Conservation (phyloP, 2,888 invertebrate genomes). For the Microctonus aethiopoides region DNA sequence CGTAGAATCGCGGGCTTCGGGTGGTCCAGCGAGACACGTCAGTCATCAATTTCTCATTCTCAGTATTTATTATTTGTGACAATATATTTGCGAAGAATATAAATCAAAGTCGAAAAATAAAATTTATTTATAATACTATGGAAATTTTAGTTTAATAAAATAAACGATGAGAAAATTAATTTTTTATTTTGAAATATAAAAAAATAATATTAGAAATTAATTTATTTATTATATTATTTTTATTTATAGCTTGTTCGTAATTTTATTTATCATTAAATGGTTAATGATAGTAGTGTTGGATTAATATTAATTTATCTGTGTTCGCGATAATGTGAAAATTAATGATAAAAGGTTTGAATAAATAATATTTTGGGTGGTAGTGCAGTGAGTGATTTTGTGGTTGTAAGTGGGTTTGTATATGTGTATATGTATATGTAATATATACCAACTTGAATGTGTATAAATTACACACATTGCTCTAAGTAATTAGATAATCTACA, state of each 20-base stretch:
- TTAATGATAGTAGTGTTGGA: not conserved
- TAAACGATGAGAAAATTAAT: no score
- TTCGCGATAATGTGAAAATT: not conserved
- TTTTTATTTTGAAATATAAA: no score
- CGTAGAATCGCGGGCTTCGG: conserved; percentile 56
- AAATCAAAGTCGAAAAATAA: not conserved
- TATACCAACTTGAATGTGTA: not conserved
- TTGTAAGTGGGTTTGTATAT: not conserved
- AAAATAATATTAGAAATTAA: no score
- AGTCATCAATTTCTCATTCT: conserved; percentile 12
- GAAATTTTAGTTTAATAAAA: no score
- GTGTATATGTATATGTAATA: not conserved
- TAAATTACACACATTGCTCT: not conserved
- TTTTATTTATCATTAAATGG: not conserved
- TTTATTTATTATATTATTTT: no score
- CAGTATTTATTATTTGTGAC: not conserved
- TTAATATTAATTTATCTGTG: not conserved
- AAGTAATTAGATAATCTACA: not conserved
- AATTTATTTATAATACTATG: not conserved
- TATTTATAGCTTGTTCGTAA: no score
- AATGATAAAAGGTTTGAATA: not conserved
- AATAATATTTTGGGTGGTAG: not conserved
- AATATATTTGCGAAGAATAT: not conserved
- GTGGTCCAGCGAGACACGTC: conserved; percentile 48
- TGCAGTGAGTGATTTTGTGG: not conserved